These are phyloP conservation scores for Chloropsis hardwickii DNA, from an alignment of 2,113 vertebrate species.

Conservation along the genomic window DNA sequence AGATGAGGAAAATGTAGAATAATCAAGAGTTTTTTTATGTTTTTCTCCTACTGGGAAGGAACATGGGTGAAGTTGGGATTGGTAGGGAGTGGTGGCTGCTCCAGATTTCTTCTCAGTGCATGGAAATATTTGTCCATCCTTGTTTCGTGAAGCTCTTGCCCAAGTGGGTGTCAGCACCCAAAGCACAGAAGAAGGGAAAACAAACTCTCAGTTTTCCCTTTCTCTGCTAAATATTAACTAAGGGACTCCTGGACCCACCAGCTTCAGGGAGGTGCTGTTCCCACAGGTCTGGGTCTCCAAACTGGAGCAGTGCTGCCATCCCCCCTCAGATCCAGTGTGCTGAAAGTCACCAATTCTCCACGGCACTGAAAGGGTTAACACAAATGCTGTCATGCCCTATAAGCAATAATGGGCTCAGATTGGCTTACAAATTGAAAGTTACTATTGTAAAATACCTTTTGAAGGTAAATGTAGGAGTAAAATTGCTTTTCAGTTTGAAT, in stretches of 20 bases:
- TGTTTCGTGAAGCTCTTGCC: background rate
- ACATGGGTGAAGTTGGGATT: background rate
- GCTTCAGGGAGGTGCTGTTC: background rate
- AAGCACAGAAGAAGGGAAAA: background rate
- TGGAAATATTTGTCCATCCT: background rate
- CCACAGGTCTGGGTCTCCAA: background rate
- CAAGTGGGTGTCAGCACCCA: background rate
- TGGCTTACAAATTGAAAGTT: slow-evolving; percentile 2
- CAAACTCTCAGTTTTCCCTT: background rate
- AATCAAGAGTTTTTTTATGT: background rate
- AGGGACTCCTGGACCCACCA: background rate
- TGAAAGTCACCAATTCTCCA: background rate
- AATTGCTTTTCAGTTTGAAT: slow-evolving; percentile 36
- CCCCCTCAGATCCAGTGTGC: background rate
- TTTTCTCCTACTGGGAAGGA: background rate
- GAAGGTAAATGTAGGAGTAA: slow-evolving; percentile 25
- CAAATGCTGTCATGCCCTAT: background rate
- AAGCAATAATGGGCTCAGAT: background rate
- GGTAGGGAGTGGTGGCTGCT: background rate
- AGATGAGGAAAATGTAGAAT: background rate
- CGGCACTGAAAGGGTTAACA: background rate
- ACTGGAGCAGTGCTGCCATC: background rate
- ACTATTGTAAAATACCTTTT: background rate
- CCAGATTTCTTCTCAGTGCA: background rate
- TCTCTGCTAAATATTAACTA: background rate